These are phyloP conservation scores for Melanerpes aurifrons DNA, from an alignment of 2,113 vertebrate genomes.

Conservation along the genomic window DNA sequence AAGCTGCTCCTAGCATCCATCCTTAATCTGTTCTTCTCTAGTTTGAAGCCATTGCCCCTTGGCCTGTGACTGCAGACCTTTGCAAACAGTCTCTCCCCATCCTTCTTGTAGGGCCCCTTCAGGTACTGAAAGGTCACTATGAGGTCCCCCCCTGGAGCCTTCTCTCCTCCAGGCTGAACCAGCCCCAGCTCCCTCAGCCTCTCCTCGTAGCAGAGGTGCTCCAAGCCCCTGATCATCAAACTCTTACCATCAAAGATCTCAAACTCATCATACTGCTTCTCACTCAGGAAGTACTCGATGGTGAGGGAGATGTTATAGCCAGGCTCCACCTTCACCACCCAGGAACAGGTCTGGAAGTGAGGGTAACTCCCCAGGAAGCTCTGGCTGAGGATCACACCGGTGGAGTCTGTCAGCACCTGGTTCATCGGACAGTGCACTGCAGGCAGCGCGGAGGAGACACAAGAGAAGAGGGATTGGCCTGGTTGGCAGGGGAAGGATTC, in stretches of 20 bases:
- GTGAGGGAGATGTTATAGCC: conserved; percentile 93
- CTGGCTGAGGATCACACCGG: conserved; percentile 94
- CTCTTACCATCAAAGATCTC: conserved; percentile 94
- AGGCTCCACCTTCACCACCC: conserved; percentile 91
- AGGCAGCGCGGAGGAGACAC: not conserved
- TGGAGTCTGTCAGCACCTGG: conserved; percentile 90
- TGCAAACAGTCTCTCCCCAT: too few relatives aligned
- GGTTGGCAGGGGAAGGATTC: not conserved
- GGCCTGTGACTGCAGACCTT: too few relatives aligned
- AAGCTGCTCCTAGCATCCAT: too few relatives aligned
- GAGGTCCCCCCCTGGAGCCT: too few relatives aligned
- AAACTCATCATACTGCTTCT: conserved; percentile 94
- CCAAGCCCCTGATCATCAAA: too few relatives aligned
- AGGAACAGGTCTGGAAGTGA: conserved; percentile 96
- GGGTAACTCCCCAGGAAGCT: conserved; percentile 90
- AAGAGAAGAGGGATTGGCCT: rapidly evolving
- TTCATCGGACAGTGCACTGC: conserved; percentile 94
- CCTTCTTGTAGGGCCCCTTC: too few relatives aligned
- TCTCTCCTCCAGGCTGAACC: too few relatives aligned
- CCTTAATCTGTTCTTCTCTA: too few relatives aligned
- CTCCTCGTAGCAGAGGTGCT: too few relatives aligned
- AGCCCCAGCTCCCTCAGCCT: too few relatives aligned
- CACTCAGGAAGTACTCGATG: conserved; percentile 95
- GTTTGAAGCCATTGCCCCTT: too few relatives aligned
- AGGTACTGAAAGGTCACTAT: too few relatives aligned